Conservation (phyloP, 1,140 invertebrate genomes). For the Pararge aegeria region DNA sequence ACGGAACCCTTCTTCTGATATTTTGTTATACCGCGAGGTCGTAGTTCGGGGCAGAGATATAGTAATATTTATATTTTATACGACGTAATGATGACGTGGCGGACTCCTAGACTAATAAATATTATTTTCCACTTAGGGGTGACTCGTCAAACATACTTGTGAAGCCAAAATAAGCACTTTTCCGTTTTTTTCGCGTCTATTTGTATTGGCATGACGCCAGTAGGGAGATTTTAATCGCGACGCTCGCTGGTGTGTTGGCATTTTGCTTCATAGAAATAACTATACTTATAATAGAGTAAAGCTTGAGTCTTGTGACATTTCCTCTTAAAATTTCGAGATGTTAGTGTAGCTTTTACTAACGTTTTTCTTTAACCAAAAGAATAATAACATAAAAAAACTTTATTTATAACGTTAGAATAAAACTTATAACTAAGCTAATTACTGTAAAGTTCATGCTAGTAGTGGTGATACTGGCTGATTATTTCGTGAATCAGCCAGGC, state of each 20-base stretch:
- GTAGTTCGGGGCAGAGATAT: no score
- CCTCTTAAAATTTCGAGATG: background rate
- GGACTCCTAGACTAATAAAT: constrained; percentile 18
- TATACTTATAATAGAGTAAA: background rate
- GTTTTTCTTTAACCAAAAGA: no score
- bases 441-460: no score
- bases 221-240: constrained; percentile 24
- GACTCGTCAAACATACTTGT: constrained; percentile 24
- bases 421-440: no score
- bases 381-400: no score
- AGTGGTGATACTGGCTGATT: no score
- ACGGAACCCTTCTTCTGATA: no score
- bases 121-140: constrained; percentile 25
- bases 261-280: constrained; percentile 7
- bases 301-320: background rate
- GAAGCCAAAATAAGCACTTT: constrained; percentile 30
- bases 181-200: constrained; percentile 24
- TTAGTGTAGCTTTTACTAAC: no score
- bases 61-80: no score
- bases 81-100: background rate
- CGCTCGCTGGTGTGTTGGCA: constrained; percentile 4
- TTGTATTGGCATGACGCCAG: constrained; percentile 19
- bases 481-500: no score
- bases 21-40: no score
- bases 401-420: no score